Evolutionary conservation across 2,797 vertebrate species (phyloP), one percentile per base, ranked within the genome.

Genomic region (Clarias fuscus): DNA sequence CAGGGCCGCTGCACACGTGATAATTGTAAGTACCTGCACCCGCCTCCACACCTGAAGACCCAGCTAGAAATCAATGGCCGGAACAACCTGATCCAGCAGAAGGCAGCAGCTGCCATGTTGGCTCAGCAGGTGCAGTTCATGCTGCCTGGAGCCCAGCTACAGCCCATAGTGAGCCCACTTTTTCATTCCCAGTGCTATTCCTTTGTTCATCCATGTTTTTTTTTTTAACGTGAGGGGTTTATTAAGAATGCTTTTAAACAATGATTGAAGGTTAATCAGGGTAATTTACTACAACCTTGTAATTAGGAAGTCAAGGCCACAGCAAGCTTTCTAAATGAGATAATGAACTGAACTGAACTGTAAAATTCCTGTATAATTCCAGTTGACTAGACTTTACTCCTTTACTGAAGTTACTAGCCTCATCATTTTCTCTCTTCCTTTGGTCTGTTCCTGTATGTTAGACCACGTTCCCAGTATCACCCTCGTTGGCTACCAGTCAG

Each of bases 11-110:
- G 98, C 94, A 96, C 96, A 89, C 96, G 98, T 90, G 98, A 99
- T 89, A 99, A 98, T 95, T 99, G 98, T 94, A 99, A 98, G 95
- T 99, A 99, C 95, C 96, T 99, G 85, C 98, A 99, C 90, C 98
- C 98, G 82, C 98, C 98, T 53, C 97, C 97, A 0, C 98, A 99
- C 94, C 96, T 99, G 94, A 99, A 99, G 95, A 98, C 97, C 13
- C 98, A 99, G 91, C 96, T 99, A 90, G 98, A 99, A 93, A 98
- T 99, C 92, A 99, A 99, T 87, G 98, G 98, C 88, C 96, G 97
- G 88, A 98, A 98, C 96, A 99, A 98, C 95, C 96, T 99, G 93
- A 99, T 99, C 93, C 98, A 99, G 94, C 98, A 99, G 94, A 99
- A 98, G 95, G 98, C 97, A 0, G 96, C 97, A 0, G 97, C 97